Evolutionary conservation across 2,888 invertebrate genomes (phyloP).

Genomic region (Netelia virgata): DNA sequence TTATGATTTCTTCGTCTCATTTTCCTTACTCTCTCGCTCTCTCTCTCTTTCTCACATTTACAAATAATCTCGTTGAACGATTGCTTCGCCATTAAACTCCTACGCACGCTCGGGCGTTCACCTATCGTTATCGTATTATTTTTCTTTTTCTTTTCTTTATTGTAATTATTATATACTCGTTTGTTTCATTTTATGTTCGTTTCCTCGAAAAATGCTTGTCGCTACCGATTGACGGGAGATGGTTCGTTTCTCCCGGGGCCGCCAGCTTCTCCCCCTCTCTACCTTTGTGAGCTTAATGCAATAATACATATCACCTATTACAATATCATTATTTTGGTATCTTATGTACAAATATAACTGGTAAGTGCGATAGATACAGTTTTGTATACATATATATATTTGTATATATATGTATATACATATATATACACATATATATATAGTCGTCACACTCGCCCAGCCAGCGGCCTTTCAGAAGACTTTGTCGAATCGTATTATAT

Average conservation of each 20-base stretch:
- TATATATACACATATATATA: conserved; percentile 49
- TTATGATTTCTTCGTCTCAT: conserved; percentile 29
- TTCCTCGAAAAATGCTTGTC: conserved; percentile 56
- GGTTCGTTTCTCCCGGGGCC: conserved; percentile 41
- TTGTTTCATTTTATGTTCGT: conserved; percentile 36
- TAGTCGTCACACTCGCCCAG: conserved; percentile 75
- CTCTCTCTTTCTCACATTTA: conserved; percentile 73
- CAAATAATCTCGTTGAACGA: conserved; percentile 71
- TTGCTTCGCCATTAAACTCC: conserved; percentile 70
- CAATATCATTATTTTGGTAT: conserved; percentile 80
- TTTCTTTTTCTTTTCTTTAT: conserved; percentile 36
- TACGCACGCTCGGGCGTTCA: conserved; percentile 30
- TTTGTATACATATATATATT: conserved; percentile 50
- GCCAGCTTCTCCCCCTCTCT: neutral
- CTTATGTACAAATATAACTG: conserved; percentile 77
- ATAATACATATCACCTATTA: conserved; percentile 78
- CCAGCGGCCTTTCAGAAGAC: conserved; percentile 80
- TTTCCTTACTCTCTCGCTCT: conserved; percentile 47
- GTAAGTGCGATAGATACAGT: conserved; percentile 67
- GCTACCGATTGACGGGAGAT: conserved; percentile 49
- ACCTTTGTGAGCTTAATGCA: conserved; percentile 75
- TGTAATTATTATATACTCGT: conserved; percentile 58
- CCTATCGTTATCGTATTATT: conserved; percentile 59
- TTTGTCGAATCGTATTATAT: conserved; percentile 73
- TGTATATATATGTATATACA: conserved; percentile 56